Evolutionary conservation across 2,113 vertebrate genomes (phyloP).

Genomic region (Zapornia atra): DNA sequence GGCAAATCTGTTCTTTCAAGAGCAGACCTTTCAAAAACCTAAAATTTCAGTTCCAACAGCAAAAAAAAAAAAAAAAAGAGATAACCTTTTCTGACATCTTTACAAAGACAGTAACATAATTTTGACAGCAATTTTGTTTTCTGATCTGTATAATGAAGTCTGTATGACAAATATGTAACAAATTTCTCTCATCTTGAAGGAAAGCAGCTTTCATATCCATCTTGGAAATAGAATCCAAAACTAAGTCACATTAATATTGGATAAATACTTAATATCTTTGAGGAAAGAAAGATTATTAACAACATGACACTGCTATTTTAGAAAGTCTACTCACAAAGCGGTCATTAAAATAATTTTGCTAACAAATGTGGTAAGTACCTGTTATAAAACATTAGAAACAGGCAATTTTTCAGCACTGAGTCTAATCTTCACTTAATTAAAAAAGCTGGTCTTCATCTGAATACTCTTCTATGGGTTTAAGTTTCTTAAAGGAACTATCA

Average conservation of each 20-base stretch:
- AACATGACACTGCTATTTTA: background rate
- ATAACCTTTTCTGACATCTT: background rate
- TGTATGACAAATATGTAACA: background rate
- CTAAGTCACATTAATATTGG: background rate
- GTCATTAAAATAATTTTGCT: slow-evolving; percentile 3
- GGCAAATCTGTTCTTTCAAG: background rate
- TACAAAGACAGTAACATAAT: background rate
- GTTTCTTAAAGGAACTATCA: background rate
- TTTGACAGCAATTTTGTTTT: background rate
- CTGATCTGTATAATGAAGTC: background rate
- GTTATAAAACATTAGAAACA: background rate
- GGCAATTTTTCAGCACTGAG: background rate
- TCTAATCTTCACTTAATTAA: background rate
- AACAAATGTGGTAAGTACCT: background rate
- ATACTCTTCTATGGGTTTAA: background rate
- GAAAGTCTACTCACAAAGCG: background rate
- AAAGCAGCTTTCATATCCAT: background rate
- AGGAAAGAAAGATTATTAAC: background rate
- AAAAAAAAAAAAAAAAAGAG: background rate
- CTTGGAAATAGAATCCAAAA: background rate
- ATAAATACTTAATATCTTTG: background rate
- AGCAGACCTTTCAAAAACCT: background rate
- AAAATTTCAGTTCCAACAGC: background rate
- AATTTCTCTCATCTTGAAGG: background rate
- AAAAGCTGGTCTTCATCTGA: background rate